Evolutionary conservation across 2,888 invertebrate genomes (phyloP).

Genomic region (Arctia plantaginis): DNA sequence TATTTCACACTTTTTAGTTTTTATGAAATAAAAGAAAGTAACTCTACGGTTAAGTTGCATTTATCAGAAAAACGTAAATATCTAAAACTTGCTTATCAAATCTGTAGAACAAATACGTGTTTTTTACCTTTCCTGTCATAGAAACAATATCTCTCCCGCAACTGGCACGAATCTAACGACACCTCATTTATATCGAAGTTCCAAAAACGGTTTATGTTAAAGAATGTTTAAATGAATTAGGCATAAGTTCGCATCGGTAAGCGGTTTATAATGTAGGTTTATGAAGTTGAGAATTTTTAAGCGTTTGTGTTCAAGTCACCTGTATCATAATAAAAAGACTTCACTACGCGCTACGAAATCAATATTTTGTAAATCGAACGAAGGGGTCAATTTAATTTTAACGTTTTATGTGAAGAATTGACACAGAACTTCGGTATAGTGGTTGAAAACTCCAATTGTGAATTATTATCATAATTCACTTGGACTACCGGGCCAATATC

Average conservation of each 20-base stretch:
- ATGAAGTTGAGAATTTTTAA: too few species aligned
- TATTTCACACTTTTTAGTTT: conserved; percentile 4
- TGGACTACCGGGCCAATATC: background rate
- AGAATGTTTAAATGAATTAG: background rate
- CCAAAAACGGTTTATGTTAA: background rate
- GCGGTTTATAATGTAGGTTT: too few species aligned
- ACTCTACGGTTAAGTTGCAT: background rate
- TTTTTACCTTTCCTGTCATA: background rate
- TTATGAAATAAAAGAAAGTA: background rate
- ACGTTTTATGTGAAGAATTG: background rate
- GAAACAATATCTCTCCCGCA: background rate
- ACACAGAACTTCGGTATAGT: too few species aligned
- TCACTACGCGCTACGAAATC: too few species aligned
- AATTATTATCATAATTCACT: too few species aligned
- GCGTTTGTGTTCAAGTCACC: too few species aligned
- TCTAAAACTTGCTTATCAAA: background rate
- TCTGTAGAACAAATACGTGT: background rate
- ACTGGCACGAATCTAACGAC: background rate
- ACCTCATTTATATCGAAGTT: background rate
- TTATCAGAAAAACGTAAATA: background rate
- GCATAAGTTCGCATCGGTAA: too few species aligned
- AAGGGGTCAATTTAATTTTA: too few species aligned
- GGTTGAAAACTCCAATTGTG: too few species aligned
- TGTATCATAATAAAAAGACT: too few species aligned
- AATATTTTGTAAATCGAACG: too few species aligned